Evolutionary conservation across 2,888 invertebrate genomes (phyloP).

Genomic region (Chrysotoxum bicinctum): DNA sequence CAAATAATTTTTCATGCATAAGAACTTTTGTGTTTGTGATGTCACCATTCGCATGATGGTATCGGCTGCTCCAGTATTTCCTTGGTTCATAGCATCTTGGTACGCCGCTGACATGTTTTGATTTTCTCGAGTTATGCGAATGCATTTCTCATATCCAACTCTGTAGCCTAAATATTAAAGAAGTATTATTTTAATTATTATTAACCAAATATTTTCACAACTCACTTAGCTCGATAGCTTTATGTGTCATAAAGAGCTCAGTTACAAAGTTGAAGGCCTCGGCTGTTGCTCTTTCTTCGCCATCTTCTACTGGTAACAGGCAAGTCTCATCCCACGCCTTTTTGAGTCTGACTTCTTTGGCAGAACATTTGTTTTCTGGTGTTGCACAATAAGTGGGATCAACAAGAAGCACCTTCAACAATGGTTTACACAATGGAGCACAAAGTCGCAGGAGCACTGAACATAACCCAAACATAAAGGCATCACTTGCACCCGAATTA

Average conservation of each 20-base stretch:
- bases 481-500: conserved; percentile 88
- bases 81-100: conserved; percentile 85
- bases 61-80: conserved; percentile 85
- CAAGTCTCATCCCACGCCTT: conserved; percentile 90
- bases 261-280: conserved; percentile 91
- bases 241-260: conserved; percentile 94
- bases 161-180: conserved; percentile 83
- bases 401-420: conserved; percentile 89
- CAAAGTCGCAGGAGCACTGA: conserved; percentile 91
- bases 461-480: conserved; percentile 92
- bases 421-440: conserved; percentile 86
- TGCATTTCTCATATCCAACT: conserved; percentile 86
- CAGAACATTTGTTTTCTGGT: conserved; percentile 84
- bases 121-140: conserved; percentile 86
- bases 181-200: conserved; percentile 71
- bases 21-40: conserved; percentile 85
- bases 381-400: conserved; percentile 94
- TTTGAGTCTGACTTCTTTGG: conserved; percentile 87
- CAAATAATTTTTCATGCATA: conserved; percentile 89
- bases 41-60: conserved; percentile 86
- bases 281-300: conserved; percentile 83
- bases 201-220: neutral
- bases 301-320: conserved; percentile 86
- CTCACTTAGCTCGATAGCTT: conserved; percentile 89
- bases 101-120: conserved; percentile 89